Conservation (phyloP, 1,140 invertebrate species). For the Drosophila nigrodunni region DNA sequence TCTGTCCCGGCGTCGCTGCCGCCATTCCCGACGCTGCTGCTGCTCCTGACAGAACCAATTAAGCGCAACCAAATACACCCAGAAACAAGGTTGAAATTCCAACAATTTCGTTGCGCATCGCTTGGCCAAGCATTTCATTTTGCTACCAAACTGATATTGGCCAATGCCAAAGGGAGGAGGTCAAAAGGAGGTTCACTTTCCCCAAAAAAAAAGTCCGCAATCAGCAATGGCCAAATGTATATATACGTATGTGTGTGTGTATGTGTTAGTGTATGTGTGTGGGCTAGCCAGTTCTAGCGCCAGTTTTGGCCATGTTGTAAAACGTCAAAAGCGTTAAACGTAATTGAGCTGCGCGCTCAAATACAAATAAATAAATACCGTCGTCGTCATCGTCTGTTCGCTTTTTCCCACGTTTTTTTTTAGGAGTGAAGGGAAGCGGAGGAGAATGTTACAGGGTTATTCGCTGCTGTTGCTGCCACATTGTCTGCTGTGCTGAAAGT, state of each 20-base stretch:
- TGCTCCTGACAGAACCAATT: slow-evolving; percentile 80
- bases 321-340: slow-evolving; percentile 83
- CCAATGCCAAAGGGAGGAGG: slow-evolving; percentile 15
- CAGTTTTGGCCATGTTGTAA: slow-evolving; percentile 68
- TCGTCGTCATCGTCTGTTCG: slow-evolving; percentile 13
- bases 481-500: slow-evolving; percentile 73
- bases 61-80: slow-evolving; percentile 76
- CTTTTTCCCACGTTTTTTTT: no score
- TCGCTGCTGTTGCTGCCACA: slow-evolving; percentile 52
- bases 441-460: no score
- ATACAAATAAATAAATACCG: slow-evolving; percentile 81
- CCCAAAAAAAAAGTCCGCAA: slow-evolving; percentile 44
- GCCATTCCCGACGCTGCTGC: slow-evolving; percentile 18
- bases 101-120: slow-evolving; percentile 50
- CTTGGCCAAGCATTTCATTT: slow-evolving; percentile 51
- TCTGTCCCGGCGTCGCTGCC: slow-evolving; percentile 59
- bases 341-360: slow-evolving; percentile 82
- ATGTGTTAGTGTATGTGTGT: slow-evolving; percentile 37
- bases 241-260: slow-evolving; percentile 30
- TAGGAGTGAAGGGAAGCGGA: no score
- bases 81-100: slow-evolving; percentile 68
- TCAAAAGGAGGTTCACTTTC: not conserved
- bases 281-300: slow-evolving; percentile 48
- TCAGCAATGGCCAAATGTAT: slow-evolving; percentile 46
- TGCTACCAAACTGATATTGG: slow-evolving; percentile 35